Base-by-base conservation (phyloP, 1,140 invertebrate species). In the Diachasma alloeum region DNA sequence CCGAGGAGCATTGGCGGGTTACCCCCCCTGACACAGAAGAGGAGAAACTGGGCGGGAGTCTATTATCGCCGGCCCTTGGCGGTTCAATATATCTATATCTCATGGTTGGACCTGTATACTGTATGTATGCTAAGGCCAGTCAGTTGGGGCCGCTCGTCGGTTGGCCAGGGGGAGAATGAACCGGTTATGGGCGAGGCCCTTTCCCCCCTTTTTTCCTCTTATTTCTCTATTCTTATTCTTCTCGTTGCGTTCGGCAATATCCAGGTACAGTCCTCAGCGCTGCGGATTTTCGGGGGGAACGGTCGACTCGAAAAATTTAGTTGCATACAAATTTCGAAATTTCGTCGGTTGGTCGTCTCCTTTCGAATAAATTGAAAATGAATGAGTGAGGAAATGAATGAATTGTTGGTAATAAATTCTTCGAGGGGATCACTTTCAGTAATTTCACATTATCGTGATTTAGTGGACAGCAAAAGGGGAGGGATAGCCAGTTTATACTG, bases 181-280 rank as follows among this genome's bases (percentile, higher is more conserved):
- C 88, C 88, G 88, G 88, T 90, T 89, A 88, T 89, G 88, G 88
- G 88, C 87, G 87, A 88, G 87, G 83, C 84, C 83, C 84, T 85
- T 83, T 79, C 69, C 78, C 76, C 80, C 69, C 79, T 81, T 77
- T 78, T 73, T 78, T 69, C 74, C 78, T 80, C 81, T 83, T 81
- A 73, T 76, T 79, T 79, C 72, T 59, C 74, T 80, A 77, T 78
- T 82, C 77, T 83, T 83, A 71, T 80, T 81, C 75, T 82, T 82
- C 56, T 73, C 76, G 74, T 46, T 46, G 10, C 3, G 44, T 31
- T 31, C 10, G 9, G 13, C 9, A 42, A 42, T 42, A 42, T 4
- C 9, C 39, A 42, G 39, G 39, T 42, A 42, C 39, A 42, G 4
- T 42, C 39, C 39, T 13, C 39, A 42, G 39, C 9, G 31, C 31